Conservation (phyloP, 2,888 invertebrate species). For the Thymelicus acteon region DNA sequence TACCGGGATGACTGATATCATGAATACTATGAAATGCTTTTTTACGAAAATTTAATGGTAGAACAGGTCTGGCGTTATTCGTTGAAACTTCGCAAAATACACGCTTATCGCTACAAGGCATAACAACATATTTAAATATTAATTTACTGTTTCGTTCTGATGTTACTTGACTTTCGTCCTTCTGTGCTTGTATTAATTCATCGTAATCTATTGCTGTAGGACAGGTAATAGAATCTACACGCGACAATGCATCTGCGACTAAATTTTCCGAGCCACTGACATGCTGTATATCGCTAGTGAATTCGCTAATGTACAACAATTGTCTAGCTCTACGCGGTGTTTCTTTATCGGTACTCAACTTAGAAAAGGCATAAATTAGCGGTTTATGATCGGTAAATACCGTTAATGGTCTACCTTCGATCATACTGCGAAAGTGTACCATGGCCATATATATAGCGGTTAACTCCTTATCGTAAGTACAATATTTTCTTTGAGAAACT, state of each 20-base stretch:
- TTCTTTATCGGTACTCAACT: not conserved
- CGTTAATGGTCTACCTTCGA: no score
- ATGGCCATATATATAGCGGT: no score
- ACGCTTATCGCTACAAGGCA: no score
- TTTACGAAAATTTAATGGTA: conserved; percentile 35
- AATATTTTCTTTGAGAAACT: no score
- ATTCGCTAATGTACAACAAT: not conserved
- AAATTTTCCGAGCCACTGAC: not conserved
- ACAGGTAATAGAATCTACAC: not conserved
- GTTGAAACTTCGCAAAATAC: conserved; percentile 37
- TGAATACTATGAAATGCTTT: conserved; percentile 33
- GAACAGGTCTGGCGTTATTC: conserved; percentile 27
- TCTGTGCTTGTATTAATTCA: not conserved
- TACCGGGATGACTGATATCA: conserved; percentile 39
- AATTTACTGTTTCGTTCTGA: no score
- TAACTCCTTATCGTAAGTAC: no score
- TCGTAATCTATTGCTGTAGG: not conserved
- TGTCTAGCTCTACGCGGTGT: not conserved
- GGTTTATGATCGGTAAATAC: no score
- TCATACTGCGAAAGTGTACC: no score
- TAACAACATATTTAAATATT: no score
- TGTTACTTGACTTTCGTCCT: no score
- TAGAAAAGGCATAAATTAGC: no score
- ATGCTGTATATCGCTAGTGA: not conserved
- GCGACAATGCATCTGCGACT: conserved; percentile 1